Evolutionary conservation across 2,113 vertebrate species (phyloP), one percentile per base, ranked within the genome.

Genomic region (Sebastes fasciatus): DNA sequence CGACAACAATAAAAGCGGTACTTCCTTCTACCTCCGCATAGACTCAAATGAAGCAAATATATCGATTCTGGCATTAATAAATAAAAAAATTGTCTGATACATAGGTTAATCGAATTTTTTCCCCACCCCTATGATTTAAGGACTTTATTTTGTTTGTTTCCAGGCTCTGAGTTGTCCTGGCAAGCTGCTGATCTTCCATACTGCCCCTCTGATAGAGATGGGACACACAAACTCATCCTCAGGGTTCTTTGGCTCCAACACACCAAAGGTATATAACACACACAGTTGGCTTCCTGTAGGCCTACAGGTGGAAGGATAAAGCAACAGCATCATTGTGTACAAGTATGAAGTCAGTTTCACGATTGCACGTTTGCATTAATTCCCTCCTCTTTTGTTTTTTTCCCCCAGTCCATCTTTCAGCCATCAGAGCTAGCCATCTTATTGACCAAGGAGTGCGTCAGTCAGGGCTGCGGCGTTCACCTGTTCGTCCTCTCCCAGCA

Each of bases 141-240:
- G 34, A 34, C 34, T 34, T 54, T 6, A 1, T 23, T 67, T 26
- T 23, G 2, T 62, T 40, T 61, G 40, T 68, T 45, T 57, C 9
- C 8, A 96, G 96, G 90, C 88, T 21, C 73, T 94, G 58, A 82
- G 51, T 11, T 95, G 93, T 93, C 91, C 93, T 1, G 96, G 96
- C 0, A 96, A 95, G 81, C 89, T 96, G 80, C 80, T 96, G 70
- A 65, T 96, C 77, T 96, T 96, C 83, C 96, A 96, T 5, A 78
- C 90, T 0, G 90, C 95, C 10, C 84, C 92, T 62, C 89, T 96
- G 64, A 89, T 80, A 16, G 94, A 95, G 67, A 86, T 42, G 4
- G 80, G 77, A 52, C 17, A 80, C 8, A 74, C 90, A 51, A 85
- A 82, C 45, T 79, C 79, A 2, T 92, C 95, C 85, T 86, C 91